Percentiles rank a stretch among this genome's conserved stretches.
phyloP scores from a whole-genome alignment of 2,797 vertebrate genomes.

The Hypotaenidia okinawae region DNA sequence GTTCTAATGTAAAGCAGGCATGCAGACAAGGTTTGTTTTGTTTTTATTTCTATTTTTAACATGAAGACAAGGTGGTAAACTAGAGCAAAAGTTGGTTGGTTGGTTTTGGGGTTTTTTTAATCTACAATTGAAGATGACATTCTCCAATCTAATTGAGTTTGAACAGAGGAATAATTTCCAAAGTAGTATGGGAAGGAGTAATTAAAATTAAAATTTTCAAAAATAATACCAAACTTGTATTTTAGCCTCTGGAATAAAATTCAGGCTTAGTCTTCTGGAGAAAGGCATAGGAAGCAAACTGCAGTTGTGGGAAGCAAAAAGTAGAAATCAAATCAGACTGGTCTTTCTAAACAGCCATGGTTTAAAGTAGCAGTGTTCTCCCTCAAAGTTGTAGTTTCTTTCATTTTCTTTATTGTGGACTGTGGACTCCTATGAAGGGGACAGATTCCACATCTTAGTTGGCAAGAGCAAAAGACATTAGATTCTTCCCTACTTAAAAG shows the following conservation, averaged over 20 bases:
- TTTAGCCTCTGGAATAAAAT: not conserved
- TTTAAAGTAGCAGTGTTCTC: not conserved
- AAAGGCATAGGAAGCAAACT: not conserved
- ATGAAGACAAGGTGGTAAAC: constrained; percentile 41
- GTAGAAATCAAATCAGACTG: not conserved
- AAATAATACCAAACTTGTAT: constrained; percentile 34
- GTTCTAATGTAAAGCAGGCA: constrained; percentile 54
- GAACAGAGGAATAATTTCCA: constrained; percentile 40
- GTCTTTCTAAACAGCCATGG: not conserved
- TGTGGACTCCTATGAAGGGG: not conserved
- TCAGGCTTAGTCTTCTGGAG: not conserved
- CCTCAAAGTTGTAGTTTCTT: not conserved
- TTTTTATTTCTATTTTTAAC: constrained; percentile 31
- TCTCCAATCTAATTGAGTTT: constrained; percentile 41
- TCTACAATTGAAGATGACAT: constrained; percentile 46
- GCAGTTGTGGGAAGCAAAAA: not conserved
- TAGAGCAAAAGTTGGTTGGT: not conserved
- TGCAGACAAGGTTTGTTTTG: constrained; percentile 37
- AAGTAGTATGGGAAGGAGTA: constrained; percentile 36
- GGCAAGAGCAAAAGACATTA: not conserved
- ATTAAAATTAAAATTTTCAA: constrained; percentile 68
- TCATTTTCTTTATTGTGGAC: not conserved
- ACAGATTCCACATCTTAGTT: not conserved
- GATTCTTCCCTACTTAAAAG: not conserved
- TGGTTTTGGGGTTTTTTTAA: not conserved